Evolutionary conservation across 1,140 invertebrate genomes (phyloP), one percentile per base, ranked within the genome.

Genomic region (Procambarus virginalis): DNA sequence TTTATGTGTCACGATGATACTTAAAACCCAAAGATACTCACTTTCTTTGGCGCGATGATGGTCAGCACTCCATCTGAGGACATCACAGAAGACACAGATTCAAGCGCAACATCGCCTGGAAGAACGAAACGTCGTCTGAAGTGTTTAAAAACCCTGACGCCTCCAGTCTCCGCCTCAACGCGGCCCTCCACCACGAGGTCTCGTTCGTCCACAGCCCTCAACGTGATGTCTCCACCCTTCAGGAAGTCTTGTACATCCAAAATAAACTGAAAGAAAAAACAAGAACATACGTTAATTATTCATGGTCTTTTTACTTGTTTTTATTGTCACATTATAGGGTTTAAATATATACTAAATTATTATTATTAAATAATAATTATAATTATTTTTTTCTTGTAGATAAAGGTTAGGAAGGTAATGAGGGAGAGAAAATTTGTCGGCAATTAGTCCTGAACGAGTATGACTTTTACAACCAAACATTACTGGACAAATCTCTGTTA

Each of bases 41-140:
- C 88, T 81, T 79, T 45, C 46, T 89, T 89, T 3, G 88, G 88
- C 49, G 81, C 88, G 20, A 2, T 96, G 97, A 75, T 55, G 3
- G 88, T 89, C 3, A 89, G 60, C 17, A 89, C 88, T 14, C 81
- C 88, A n/a, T 89, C 88, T 22, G 81, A 89, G 9, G 88, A 89
- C 81, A 89, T 79, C 4, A 84, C 88, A n/a, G 88, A 83, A 78
- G 95, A 95, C 0, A 97, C 96, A 73, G 94, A 93, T 3, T 95
- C 95, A 0, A 95, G 93, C 90, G 96, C 94, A 51, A 95, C 95
- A 83, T 95, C 95, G 70, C 95, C 93, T 1, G 96, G 96, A 49
- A 96, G 91, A n/a, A 94, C 93, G 90, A 96, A 97, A 60, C 95
- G 95, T 60, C 97, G 95, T n/a, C 96, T 95, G 93, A 97, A 97